Evolutionary conservation across 2,797 vertebrate genomes (phyloP).

Genomic region (Smutsia gigantea): DNA sequence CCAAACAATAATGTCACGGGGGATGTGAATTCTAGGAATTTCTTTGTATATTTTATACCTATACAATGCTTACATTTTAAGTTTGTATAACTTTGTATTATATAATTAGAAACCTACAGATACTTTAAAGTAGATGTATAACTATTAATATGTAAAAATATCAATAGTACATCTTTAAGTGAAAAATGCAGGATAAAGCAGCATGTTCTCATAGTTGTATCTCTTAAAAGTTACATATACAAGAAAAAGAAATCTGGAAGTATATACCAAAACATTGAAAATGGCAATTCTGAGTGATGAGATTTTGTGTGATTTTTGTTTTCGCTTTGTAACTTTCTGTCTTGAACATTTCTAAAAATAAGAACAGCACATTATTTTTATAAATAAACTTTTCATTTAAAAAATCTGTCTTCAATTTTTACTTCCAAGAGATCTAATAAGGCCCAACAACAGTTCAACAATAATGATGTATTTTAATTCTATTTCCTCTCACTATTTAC

Average conservation of each 20-base stretch:
- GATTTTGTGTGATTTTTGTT: background rate
- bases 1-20: background rate
- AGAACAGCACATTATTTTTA: background rate
- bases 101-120: conserved; percentile 1
- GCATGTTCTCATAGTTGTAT: background rate
- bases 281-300: background rate
- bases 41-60: background rate
- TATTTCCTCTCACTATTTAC: background rate
- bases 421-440: conserved; percentile 46
- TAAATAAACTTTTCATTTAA: conserved; percentile 3
- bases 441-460: background rate
- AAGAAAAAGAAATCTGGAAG: background rate
- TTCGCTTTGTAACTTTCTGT: background rate
- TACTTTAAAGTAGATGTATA: conserved; percentile 6
- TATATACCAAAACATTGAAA: background rate
- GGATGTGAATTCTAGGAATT: background rate
- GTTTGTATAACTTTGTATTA: background rate
- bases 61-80: background rate
- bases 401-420: background rate
- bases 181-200: background rate
- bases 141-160: conserved; percentile 3
- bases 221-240: background rate
- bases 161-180: background rate
- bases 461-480: background rate
- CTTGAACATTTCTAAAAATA: background rate